Evolutionary conservation across 2,888 invertebrate genomes (phyloP), one percentile per base, ranked within the genome.

Genomic region (Ypsolopha scabrella): DNA sequence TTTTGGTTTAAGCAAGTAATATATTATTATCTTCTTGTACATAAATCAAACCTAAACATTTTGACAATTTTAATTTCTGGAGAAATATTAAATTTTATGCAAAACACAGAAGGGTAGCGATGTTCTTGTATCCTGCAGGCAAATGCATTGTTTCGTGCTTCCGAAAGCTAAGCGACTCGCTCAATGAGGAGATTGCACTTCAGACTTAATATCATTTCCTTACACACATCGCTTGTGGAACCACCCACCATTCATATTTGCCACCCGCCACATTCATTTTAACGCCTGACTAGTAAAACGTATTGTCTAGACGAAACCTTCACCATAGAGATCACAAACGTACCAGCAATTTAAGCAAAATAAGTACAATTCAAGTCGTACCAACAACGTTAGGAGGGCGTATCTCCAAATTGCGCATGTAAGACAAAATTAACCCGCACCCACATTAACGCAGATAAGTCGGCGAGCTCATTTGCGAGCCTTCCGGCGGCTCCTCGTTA

Each of bases 251-350:
- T 79, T 72, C 75, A 63, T 77, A 74, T 81, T 82, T 80, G 81
- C 75, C 61, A 70, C 61, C 67, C 67, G 70, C 75, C 73, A 70
- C 74, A 75, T 72, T 82, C 79, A 72, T 79, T 78, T 72, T 62
- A 67, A 24, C 70, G 71, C 72, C 64, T 78, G 76, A 71, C 70
- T 67, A 65, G 67, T 65, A 72, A 72, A 80, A 81, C 82, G 81
- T 81, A 83, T 83, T 83, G 85, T 83, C 83, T 85, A 85, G 85
- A 85, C 85, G 77, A 81, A 81, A 81, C 80, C 83, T 82, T 82
- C 34, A 49, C 41, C 11, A 38, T 24, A 39, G 41, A n/a, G 9
- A 24, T 10, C 38, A 51, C 36, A 47, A 34, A 33, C 35, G 36
- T 47, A 4, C 37, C 9, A 37, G 38, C 11, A 46, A 46, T 46